Percentiles rank a stretch among this genome's conserved stretches.
Conservation (phyloP, 2,797 vertebrate genomes). For the Parauchenoglanis punctatus region DNA sequence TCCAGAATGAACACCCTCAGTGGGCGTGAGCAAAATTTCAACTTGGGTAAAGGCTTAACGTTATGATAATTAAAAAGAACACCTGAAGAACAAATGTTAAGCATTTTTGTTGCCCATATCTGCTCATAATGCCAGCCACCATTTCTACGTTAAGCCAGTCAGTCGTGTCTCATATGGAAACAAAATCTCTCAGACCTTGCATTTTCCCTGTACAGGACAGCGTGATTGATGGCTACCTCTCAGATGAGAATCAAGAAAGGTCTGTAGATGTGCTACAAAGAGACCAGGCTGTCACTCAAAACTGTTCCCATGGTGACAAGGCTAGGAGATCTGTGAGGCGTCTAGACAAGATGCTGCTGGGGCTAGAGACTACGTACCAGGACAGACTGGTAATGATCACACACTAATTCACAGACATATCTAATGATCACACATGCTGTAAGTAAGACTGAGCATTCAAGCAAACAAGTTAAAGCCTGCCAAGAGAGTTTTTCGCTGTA, state of each 20-base stretch:
- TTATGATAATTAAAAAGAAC: neutral
- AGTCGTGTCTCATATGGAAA: conserved; percentile 12
- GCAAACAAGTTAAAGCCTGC: neutral
- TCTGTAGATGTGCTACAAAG: conserved; percentile 5
- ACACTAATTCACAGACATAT: conserved; percentile 24
- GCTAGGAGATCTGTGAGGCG: conserved; percentile 48
- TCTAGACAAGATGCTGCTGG: conserved; percentile 61
- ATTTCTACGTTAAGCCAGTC: neutral
- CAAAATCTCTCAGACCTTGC: conserved; percentile 9
- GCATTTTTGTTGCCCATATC: neutral
- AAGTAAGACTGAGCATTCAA: neutral
- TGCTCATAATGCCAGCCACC: neutral
- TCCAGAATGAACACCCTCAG: neutral
- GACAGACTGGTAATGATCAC: conserved; percentile 33
- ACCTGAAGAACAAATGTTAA: neutral
- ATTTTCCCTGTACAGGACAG: conserved; percentile 68
- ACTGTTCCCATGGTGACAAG: conserved; percentile 58
- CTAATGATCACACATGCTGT: conserved; percentile 23
- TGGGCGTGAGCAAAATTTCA: neutral
- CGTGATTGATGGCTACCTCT: conserved; percentile 68
- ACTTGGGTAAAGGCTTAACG: too few species aligned
- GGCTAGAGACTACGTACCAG: conserved; percentile 53
- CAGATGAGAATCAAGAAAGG: conserved; percentile 41
- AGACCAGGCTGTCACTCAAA: conserved; percentile 31
- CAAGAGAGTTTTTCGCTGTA: neutral